Evolutionary conservation across 1,140 invertebrate species (phyloP).

Genomic region (Heterodera schachtii): DNA sequence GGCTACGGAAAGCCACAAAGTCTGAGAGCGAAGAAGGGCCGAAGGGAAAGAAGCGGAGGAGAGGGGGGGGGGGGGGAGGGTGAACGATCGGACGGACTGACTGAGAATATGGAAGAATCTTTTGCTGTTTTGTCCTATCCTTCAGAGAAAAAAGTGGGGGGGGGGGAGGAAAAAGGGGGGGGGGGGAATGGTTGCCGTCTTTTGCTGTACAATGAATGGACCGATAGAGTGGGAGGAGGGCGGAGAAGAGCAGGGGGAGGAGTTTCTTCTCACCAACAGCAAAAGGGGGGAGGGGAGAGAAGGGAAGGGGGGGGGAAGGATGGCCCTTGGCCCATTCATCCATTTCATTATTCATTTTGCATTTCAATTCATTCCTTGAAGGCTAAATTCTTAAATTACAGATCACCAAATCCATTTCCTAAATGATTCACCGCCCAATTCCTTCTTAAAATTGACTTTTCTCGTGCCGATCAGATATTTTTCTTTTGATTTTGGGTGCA

Average conservation of each 20-base stretch:
- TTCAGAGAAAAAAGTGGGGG: not conserved
- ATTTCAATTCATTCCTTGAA: not conserved
- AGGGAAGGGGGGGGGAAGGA: not conserved
- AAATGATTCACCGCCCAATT: no score
- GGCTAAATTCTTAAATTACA: not conserved
- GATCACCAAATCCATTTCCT: no score
- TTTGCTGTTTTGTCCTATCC: not conserved
- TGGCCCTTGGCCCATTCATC: not conserved
- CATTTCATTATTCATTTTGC: not conserved
- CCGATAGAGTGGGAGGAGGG: not conserved
- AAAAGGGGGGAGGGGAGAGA: not conserved
- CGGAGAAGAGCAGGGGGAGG: not conserved
- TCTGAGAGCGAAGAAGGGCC: not conserved
- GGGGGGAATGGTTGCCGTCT: not conserved
- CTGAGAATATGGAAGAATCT: not conserved
- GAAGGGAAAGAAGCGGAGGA: no score
- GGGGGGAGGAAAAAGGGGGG: not conserved
- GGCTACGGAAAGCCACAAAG: slow-evolving; percentile 4
- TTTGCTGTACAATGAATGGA: slow-evolving; percentile 2
- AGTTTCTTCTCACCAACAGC: not conserved
- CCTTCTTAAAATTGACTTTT: no score
- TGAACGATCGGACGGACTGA: not conserved
- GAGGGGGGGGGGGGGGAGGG: no score
- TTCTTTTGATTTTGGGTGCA: not conserved
- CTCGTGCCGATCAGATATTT: no score